Evolutionary conservation across 2,113 vertebrate genomes (phyloP).

Genomic region (Microtus ochrogaster): DNA sequence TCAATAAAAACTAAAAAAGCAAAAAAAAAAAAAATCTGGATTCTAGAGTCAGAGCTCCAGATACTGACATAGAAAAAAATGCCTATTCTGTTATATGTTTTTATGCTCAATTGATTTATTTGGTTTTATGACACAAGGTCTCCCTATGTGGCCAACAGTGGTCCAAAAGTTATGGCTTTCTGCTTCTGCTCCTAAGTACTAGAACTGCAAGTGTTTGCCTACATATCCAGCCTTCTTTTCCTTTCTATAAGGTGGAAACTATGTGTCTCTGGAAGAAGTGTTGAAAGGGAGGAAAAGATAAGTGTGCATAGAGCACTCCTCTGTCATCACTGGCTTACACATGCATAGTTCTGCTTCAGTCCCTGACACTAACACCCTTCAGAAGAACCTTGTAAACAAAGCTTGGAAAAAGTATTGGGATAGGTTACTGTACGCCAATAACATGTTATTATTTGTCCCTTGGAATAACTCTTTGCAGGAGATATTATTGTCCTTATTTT

Average conservation of each 20-base stretch:
- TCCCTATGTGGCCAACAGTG: background rate
- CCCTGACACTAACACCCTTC: slow-evolving; percentile 27
- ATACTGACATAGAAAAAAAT: background rate
- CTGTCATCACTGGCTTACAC: background rate
- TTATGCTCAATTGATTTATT: background rate
- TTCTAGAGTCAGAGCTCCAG: slow-evolving; percentile 2
- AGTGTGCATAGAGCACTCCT: background rate
- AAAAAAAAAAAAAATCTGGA: background rate
- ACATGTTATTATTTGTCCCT: slow-evolving; percentile 9
- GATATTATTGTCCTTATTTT: background rate
- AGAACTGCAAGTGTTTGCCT: too few species aligned
- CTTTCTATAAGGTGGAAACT: background rate
- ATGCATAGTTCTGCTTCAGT: background rate
- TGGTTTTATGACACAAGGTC: background rate
- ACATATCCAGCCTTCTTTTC: background rate
- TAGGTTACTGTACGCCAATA: background rate
- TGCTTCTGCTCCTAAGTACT: background rate
- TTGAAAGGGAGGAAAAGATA: background rate
- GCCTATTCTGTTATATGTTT: background rate
- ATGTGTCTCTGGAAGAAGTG: background rate
- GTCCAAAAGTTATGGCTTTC: background rate
- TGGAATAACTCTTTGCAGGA: background rate
- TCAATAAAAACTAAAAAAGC: too few species aligned
- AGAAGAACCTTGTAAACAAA: background rate
- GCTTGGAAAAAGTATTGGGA: background rate